These are phyloP conservation scores for Prunella himalayana DNA, from an alignment of 2,113 vertebrate species.

Conservation along the genomic window DNA sequence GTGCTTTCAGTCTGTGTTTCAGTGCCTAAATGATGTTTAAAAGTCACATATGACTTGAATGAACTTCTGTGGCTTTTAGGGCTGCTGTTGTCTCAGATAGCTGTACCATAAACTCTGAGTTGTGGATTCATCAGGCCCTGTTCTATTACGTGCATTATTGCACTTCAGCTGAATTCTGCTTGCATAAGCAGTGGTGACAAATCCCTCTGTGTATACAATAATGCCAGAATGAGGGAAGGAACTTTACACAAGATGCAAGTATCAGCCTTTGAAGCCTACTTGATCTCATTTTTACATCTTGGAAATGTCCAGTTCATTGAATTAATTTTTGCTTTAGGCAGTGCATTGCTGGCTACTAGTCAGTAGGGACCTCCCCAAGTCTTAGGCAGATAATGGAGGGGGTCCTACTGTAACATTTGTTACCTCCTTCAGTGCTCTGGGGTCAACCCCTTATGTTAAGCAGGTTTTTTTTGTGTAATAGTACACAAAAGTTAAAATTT, in stretches of 20 bases:
- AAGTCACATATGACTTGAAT: background rate
- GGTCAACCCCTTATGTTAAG: background rate
- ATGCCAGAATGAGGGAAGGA: background rate
- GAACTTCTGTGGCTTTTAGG: background rate
- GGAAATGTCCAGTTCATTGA: background rate
- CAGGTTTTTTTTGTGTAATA: background rate
- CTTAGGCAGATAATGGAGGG: background rate
- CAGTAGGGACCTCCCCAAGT: background rate
- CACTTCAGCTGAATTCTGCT: background rate
- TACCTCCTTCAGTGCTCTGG: background rate
- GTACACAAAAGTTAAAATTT: background rate
- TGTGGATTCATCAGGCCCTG: background rate
- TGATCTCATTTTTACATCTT: background rate
- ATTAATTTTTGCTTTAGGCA: background rate
- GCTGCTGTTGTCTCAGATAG: fast-evolving
- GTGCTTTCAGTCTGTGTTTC: background rate
- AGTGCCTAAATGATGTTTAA: background rate
- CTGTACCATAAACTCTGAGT: background rate
- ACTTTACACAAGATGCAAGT: background rate
- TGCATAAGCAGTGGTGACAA: background rate
- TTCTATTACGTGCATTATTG: fast-evolving
- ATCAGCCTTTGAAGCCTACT: background rate
- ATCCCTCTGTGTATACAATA: background rate
- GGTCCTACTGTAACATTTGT: background rate
- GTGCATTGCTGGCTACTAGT: background rate